These are phyloP conservation scores for Ephestia elutella DNA, from an alignment of 1,140 invertebrate species.

Conservation along the genomic window DNA sequence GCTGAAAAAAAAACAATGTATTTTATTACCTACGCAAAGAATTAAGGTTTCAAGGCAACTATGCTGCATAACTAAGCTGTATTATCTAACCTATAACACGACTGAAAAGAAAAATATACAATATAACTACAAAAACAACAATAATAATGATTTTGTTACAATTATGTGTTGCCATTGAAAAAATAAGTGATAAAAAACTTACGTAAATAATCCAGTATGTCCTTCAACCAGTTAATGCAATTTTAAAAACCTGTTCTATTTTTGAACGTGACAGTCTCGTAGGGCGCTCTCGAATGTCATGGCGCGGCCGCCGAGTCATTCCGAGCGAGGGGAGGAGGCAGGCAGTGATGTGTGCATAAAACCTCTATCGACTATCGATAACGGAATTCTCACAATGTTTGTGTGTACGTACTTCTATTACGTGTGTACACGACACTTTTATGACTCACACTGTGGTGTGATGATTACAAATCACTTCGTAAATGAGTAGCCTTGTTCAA, in stretches of 20 bases:
- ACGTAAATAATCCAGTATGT: constrained; percentile 16
- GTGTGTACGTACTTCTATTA: too few species aligned
- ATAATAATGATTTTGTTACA: not conserved
- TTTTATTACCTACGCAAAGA: constrained; percentile 5
- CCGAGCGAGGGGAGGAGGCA: constrained; percentile 9
- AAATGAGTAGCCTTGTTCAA: too few species aligned
- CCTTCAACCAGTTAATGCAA: constrained; percentile 6
- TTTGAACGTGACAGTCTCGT: constrained; percentile 17
- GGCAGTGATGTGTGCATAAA: constrained; percentile 15
- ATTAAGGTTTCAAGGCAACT: constrained; percentile 3
- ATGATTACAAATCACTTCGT: too few species aligned
- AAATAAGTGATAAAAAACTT: constrained; percentile 8
- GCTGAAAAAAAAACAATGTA: constrained; percentile 12
- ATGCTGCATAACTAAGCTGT: not conserved
- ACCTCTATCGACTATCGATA: constrained; percentile 10
- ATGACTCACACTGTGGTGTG: too few species aligned
- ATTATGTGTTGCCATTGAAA: not conserved
- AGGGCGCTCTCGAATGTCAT: constrained; percentile 17
- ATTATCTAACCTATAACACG: not conserved
- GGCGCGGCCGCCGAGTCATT: constrained; percentile 10
- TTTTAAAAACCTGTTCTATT: constrained; percentile 16
- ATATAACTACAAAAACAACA: not conserved
- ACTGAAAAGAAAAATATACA: constrained; percentile 7
- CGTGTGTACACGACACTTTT: too few species aligned
- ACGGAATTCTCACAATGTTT: not conserved